A percentile compares a stretch with the other conserved stretches of the same genome.
Evolutionary conservation across 2,113 vertebrate genomes (phyloP).

Genomic region (Pterocles burchelli): DNA sequence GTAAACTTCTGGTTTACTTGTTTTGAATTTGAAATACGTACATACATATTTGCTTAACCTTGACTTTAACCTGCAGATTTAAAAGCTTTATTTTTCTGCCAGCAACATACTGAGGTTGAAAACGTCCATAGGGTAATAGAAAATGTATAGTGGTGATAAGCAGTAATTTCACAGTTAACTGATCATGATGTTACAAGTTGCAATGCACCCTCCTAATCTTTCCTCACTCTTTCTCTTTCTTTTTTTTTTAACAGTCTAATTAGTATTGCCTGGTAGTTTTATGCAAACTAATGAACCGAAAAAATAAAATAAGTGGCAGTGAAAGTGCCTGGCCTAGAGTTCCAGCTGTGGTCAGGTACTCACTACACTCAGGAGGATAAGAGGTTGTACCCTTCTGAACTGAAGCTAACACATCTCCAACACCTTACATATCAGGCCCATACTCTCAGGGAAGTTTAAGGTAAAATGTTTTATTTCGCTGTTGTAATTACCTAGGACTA

Average conservation of each 20-base stretch:
- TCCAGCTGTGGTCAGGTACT: background rate
- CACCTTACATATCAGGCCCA: background rate
- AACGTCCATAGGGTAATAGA: slow-evolving; percentile 58
- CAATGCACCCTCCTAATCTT: slow-evolving; percentile 22
- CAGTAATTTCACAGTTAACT: slow-evolving; percentile 62
- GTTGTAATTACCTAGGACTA: background rate
- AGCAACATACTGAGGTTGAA: background rate
- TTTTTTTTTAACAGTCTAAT: background rate
- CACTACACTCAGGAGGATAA: background rate
- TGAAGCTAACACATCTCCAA: background rate
- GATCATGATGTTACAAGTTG: slow-evolving; percentile 44
- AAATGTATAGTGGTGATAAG: slow-evolving; percentile 58
- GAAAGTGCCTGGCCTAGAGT: background rate
- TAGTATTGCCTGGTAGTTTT: slow-evolving; percentile 13
- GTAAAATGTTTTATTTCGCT: background rate
- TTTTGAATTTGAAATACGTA: background rate
- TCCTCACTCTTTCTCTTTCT: background rate
- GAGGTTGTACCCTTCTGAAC: background rate
- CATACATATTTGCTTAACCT: background rate
- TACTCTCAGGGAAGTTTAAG: background rate
- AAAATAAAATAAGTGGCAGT: background rate
- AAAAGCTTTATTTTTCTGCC: background rate
- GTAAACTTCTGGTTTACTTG: background rate
- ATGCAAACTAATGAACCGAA: slow-evolving; percentile 2
- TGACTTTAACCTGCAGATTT: background rate